phyloP scores from a whole-genome alignment of 2,888 invertebrate genomes.

The Xylocampa areola region DNA sequence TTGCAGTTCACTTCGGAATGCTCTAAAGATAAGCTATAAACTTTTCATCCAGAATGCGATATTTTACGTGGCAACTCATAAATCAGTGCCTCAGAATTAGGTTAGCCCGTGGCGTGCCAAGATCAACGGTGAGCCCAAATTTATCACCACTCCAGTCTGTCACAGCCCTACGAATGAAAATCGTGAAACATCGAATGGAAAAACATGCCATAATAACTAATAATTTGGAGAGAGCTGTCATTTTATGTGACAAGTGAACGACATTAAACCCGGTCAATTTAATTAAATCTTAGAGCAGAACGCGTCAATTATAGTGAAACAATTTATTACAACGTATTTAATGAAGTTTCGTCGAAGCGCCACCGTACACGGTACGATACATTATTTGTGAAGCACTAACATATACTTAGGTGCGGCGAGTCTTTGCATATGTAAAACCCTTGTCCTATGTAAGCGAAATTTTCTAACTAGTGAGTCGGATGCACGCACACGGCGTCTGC shows the following conservation, averaged over 20 bases:
- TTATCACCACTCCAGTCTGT: conserved; percentile 19
- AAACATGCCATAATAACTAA: conserved; percentile 12
- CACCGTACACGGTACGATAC: conserved; percentile 15
- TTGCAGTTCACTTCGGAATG: conserved; percentile 23
- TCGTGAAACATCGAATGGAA: conserved; percentile 10
- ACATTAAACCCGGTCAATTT: conserved; percentile 10
- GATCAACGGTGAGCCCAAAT: conserved; percentile 30
- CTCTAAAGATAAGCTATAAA: conserved; percentile 13
- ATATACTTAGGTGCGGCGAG: background rate
- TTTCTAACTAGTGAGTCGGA: conserved; percentile 6
- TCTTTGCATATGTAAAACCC: conserved; percentile 16
- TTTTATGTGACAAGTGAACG: conserved; percentile 11
- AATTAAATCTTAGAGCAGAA: conserved; percentile 3
- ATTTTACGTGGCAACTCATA: conserved; percentile 19
- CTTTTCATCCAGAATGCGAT: conserved; percentile 16
- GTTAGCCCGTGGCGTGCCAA: conserved; percentile 36
- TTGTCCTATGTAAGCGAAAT: background rate
- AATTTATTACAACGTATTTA: conserved; percentile 7
- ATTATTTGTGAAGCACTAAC: conserved; percentile 9
- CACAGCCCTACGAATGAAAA: conserved; percentile 7
- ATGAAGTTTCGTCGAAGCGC: conserved; percentile 12
- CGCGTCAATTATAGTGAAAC: conserved; percentile 4
- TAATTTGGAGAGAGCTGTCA: conserved; percentile 10
- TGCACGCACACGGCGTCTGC: conserved; percentile 19
- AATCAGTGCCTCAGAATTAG: conserved; percentile 32